phyloP scores from a whole-genome alignment of 2,888 invertebrate species.

The Ophion costatus region DNA sequence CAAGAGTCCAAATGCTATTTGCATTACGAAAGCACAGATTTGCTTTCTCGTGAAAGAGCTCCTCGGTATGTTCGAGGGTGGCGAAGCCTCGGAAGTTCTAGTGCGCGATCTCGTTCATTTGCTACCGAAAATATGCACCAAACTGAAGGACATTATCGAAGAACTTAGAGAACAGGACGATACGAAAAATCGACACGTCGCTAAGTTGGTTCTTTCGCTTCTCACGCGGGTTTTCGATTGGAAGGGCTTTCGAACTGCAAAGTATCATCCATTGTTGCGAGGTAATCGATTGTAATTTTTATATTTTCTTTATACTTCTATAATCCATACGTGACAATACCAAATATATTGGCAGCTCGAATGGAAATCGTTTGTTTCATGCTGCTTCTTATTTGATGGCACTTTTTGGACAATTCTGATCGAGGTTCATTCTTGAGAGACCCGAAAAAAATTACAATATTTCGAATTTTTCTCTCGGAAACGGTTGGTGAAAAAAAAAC shows the following conservation, averaged over 20 bases:
- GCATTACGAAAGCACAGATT: constrained; percentile 77
- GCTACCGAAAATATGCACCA: constrained; percentile 84
- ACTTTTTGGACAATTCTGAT: too few species aligned
- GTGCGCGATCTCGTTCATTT: constrained; percentile 80
- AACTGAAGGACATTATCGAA: constrained; percentile 82
- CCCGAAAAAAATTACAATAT: too few species aligned
- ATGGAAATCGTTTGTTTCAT: too few species aligned
- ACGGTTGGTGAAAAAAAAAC: too few species aligned
- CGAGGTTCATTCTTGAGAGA: too few species aligned
- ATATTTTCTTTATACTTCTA: constrained; percentile 2
- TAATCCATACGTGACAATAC: background rate
- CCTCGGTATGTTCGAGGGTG: constrained; percentile 76
- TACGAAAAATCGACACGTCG: constrained; percentile 81
- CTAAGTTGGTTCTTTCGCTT: constrained; percentile 85
- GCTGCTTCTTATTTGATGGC: too few species aligned
- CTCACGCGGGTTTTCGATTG: constrained; percentile 87
- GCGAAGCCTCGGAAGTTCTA: constrained; percentile 73
- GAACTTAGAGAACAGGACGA: constrained; percentile 73
- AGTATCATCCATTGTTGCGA: constrained; percentile 77
- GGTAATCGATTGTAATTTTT: constrained; percentile 71
- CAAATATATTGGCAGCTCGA: background rate
- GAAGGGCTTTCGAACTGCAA: constrained; percentile 86
- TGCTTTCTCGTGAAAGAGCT: constrained; percentile 81
- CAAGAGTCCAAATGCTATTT: constrained; percentile 67
- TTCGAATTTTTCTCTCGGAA: too few species aligned